Evolutionary conservation across 2,888 invertebrate species (phyloP).

Genomic region (Thyatira batis): DNA sequence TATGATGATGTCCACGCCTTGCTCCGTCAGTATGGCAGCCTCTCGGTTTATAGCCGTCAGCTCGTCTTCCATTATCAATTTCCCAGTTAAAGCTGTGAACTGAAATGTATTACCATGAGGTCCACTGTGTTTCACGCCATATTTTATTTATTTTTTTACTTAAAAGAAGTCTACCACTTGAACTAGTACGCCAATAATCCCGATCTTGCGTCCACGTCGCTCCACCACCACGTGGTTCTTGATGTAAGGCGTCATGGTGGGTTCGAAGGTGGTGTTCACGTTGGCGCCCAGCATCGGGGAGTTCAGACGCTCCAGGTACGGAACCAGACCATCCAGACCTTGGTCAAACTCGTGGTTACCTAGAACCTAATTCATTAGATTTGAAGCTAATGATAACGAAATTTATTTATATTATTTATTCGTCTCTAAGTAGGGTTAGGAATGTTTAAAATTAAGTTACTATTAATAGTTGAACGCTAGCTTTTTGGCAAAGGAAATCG

Average conservation of each 20-base stretch:
- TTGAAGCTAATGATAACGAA: too few species aligned
- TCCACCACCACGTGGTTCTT: conserved; percentile 85
- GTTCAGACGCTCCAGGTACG: conserved; percentile 84
- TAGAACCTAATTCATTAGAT: too few species aligned
- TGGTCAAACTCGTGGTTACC: conserved; percentile 95
- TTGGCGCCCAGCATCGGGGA: conserved; percentile 89
- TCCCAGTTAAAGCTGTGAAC: conserved; percentile 86
- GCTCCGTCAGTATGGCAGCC: conserved; percentile 82
- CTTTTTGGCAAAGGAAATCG: too few species aligned
- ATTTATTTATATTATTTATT: too few species aligned
- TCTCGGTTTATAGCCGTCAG: conserved; percentile 85
- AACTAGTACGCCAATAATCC: conserved; percentile 90
- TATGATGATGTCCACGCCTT: conserved; percentile 89
- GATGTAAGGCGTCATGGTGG: conserved; percentile 83
- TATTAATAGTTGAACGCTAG: too few species aligned
- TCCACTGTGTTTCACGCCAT: too few species aligned
- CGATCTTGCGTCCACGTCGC: conserved; percentile 85
- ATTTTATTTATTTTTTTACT: too few species aligned
- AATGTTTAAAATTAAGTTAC: too few species aligned
- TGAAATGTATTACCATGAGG: too few species aligned
- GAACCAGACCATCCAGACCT: conserved; percentile 86
- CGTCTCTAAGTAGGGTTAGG: too few species aligned
- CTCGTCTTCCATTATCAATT: conserved; percentile 87
- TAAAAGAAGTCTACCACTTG: conserved; percentile 57
- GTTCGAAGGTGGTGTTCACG: conserved; percentile 87